Conservation (phyloP, 1,140 invertebrate species). For the Drosophila kepulauana region DNA sequence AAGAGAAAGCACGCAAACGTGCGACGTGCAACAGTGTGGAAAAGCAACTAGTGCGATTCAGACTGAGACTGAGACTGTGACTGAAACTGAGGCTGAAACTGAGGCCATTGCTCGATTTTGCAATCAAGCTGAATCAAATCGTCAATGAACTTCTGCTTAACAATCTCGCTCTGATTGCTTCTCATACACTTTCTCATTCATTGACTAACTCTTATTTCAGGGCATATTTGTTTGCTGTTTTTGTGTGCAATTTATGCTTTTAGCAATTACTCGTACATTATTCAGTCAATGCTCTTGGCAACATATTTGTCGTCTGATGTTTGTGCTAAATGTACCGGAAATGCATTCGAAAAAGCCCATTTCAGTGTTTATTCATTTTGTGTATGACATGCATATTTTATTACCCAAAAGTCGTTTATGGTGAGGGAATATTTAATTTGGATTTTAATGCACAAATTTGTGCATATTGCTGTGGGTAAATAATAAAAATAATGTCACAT, state of each 20-base stretch:
- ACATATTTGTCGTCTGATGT: not conserved
- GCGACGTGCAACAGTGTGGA: not conserved
- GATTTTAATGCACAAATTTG: not conserved
- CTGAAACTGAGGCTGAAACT: not conserved
- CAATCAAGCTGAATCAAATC: conserved; percentile 51
- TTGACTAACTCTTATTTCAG: not conserved
- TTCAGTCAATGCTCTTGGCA: conserved; percentile 1
- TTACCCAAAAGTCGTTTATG: not conserved
- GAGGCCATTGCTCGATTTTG: conserved; percentile 1
- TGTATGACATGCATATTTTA: conserved; percentile 7
- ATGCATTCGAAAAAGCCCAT: not conserved
- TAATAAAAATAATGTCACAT: too few relatives aligned
- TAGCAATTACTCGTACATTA: not conserved
- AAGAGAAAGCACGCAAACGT: not conserved
- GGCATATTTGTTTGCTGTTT: not conserved
- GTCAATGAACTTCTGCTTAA: conserved; percentile 26
- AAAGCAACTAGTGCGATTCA: conserved; percentile 16
- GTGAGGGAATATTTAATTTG: not conserved
- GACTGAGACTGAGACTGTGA: not conserved
- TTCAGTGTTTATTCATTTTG: conserved; percentile 8
- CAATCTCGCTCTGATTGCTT: conserved; percentile 11
- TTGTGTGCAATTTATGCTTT: conserved; percentile 1
- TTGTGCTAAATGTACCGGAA: conserved; percentile 4
- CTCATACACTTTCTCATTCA: not conserved
- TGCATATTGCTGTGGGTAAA: too few relatives aligned